These are phyloP conservation scores for Phthorimaea operculella DNA, from an alignment of 1,140 invertebrate species.

Conservation along the genomic window DNA sequence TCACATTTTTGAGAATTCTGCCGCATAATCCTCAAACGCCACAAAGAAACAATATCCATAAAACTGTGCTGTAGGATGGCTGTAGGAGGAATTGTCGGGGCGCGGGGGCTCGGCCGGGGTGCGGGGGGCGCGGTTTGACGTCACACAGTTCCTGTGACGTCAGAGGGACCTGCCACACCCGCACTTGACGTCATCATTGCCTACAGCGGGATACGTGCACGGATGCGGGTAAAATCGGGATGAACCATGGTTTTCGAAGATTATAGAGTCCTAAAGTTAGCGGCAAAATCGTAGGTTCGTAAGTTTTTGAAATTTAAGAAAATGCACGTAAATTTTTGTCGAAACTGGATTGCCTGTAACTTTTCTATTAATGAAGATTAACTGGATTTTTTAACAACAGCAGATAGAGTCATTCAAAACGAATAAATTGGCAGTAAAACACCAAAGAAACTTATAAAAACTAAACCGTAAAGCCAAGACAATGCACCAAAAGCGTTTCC, in stretches of 20 bases:
- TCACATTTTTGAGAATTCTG: conserved; percentile 1
- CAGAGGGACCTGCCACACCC: conserved; percentile 60
- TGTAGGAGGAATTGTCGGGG: conserved; percentile 41
- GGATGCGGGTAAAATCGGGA: no score
- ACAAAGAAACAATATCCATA: conserved; percentile 58
- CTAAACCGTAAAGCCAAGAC: conserved; percentile 1
- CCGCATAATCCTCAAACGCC: conserved; percentile 19
- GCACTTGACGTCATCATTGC: conserved; percentile 54
- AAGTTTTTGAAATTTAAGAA: no score
- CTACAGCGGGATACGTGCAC: neutral
- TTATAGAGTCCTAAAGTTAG: no score
- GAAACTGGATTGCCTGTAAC: no score
- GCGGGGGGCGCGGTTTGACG: conserved; percentile 45
- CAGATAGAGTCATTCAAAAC: no score
- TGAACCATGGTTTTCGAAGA: no score
- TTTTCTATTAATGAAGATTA: no score
- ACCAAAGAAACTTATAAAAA: neutral
- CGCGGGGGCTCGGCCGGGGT: conserved; percentile 16
- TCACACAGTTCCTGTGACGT: conserved; percentile 62
- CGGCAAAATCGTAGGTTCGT: no score
- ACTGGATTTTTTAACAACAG: no score
- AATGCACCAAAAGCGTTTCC: conserved; percentile 40
- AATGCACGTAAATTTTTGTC: no score
- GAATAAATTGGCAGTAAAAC: no score
- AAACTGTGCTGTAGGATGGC: conserved; percentile 37